A percentile compares a stretch with the other conserved stretches of the same genome.
Conservation (phyloP, 2,797 vertebrate species). For the Melopsittacus undulatus region DNA sequence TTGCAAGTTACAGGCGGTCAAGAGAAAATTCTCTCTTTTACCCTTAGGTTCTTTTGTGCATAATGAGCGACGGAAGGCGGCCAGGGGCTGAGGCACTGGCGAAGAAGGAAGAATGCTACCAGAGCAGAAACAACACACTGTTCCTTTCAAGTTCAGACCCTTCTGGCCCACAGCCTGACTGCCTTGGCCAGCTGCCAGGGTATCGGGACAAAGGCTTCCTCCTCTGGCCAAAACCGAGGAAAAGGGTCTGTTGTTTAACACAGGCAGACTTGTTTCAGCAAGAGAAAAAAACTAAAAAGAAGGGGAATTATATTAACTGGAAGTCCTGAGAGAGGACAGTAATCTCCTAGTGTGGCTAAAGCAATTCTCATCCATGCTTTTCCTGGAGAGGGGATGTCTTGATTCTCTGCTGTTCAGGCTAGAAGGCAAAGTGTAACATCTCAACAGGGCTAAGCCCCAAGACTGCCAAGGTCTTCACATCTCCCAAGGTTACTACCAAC, state of each 20-base stretch:
- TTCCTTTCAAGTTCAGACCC: constrained; percentile 63
- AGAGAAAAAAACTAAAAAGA: constrained; percentile 41
- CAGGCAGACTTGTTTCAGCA: constrained; percentile 57
- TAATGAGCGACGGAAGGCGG: constrained; percentile 31
- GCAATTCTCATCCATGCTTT: constrained; percentile 32
- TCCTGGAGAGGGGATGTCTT: background rate
- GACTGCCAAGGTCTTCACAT: accelerated
- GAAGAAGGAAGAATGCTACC: constrained; percentile 60
- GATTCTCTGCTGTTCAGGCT: background rate
- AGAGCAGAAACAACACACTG: constrained; percentile 65
- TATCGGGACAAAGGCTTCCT: constrained; percentile 52
- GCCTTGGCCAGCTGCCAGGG: constrained; percentile 53
- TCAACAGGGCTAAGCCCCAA: background rate
- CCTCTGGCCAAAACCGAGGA: constrained; percentile 41
- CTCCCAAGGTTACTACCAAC: background rate
- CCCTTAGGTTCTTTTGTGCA: constrained; percentile 21
- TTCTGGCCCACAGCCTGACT: constrained; percentile 39
- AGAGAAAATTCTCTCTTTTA: constrained; percentile 43
- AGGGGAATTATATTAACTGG: constrained; percentile 30
- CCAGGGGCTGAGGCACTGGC: constrained; percentile 38
- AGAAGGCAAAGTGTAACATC: background rate
- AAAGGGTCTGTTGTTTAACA: constrained; percentile 62
- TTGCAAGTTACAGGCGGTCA: constrained; percentile 21
- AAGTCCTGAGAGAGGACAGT: constrained; percentile 30
- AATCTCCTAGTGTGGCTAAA: constrained; percentile 33